Base-by-base conservation (phyloP, 92 coral and sea anemone genomes). In the Bergia sp. region DNA sequence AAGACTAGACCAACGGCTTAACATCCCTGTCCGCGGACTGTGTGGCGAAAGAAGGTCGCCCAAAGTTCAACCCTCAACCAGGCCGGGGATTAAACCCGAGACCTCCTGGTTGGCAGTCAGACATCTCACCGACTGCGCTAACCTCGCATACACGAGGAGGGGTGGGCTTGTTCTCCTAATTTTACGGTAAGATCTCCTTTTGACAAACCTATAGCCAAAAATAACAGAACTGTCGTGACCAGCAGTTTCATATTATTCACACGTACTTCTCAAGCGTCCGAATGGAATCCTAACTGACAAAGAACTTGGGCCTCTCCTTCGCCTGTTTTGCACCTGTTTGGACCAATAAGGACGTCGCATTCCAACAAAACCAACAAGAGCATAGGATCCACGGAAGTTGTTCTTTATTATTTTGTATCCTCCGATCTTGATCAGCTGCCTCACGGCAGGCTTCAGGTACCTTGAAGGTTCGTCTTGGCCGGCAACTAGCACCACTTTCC, bases 351-450 rank as follows among this genome's bases (percentile, higher is more conserved):
- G 91, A 18, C 86, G 86, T 38, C 79, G 75, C 71, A 86, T 81
- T 61, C 91, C 91, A 9, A 44, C 44, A 47, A 55, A 89, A 38
- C 91, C 91, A n/a, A 89, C 81, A 36, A 89, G 75, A 6, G 91
- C 91, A 40, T 57, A 89, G 38, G 91, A 89, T 15, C 91, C 87
- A 37, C 91, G 89, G 88, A 21, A 85, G n/a, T 82, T 82, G 20
- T 81, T 77, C 42, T 66, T 79, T 61, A 37, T 84, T 79, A 82
- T 81, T 65, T 55, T 82, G 77, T 82, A 57, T 29, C 76, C 88
- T 16, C 82, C 88, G 21, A 89, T 76, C 29, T 42, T 82, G 29
- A 7, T 47, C 64, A 82, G 61, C 11, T 67, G 86, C 20, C 53
- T 82, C 1, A 82, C 67, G 42, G 85, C 84, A 16, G 49, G 37